A percentile compares a stretch with the other conserved stretches of the same genome.
phyloP scores from a whole-genome alignment of 92 coral and sea anemone species.

The Blastomussa wellsi region DNA sequence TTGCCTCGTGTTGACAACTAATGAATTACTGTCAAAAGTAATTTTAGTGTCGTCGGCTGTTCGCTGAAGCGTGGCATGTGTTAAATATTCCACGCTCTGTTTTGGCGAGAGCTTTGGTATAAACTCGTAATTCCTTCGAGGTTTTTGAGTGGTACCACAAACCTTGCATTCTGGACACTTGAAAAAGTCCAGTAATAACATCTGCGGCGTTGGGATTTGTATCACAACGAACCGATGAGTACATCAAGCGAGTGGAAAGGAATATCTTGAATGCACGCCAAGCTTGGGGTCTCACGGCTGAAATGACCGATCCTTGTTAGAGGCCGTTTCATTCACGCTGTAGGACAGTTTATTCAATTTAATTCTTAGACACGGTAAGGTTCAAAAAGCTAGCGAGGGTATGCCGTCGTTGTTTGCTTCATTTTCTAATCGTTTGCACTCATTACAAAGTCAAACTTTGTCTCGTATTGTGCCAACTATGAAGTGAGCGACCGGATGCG shows the following conservation, averaged over 20 bases:
- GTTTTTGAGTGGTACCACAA: neutral
- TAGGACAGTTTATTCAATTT: neutral
- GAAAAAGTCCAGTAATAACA: neutral
- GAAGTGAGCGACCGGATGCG: neutral
- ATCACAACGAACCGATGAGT: neutral
- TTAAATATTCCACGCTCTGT: slow-evolving; percentile 7
- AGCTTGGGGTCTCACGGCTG: neutral
- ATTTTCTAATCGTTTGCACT: neutral
- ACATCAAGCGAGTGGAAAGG: neutral
- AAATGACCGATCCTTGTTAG: neutral
- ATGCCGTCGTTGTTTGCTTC: slow-evolving; percentile 4
- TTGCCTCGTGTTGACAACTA: slow-evolving; percentile 40
- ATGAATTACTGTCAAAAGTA: slow-evolving; percentile 44
- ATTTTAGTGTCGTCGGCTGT: slow-evolving; percentile 39
- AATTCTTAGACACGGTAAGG: slow-evolving; percentile 8
- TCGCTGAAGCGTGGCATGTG: slow-evolving; percentile 53
- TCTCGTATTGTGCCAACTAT: neutral
- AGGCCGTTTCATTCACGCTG: neutral
- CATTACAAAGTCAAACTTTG: slow-evolving; percentile 17
- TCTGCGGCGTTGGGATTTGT: neutral
- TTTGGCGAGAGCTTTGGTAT: neutral
- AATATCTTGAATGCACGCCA: neutral
- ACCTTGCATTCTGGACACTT: neutral
- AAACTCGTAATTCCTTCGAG: neutral
- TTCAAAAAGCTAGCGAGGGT: neutral